Evolutionary conservation across 2,888 invertebrate species (phyloP), one percentile per base, ranked within the genome.

Genomic region (Dusona sp.): DNA sequence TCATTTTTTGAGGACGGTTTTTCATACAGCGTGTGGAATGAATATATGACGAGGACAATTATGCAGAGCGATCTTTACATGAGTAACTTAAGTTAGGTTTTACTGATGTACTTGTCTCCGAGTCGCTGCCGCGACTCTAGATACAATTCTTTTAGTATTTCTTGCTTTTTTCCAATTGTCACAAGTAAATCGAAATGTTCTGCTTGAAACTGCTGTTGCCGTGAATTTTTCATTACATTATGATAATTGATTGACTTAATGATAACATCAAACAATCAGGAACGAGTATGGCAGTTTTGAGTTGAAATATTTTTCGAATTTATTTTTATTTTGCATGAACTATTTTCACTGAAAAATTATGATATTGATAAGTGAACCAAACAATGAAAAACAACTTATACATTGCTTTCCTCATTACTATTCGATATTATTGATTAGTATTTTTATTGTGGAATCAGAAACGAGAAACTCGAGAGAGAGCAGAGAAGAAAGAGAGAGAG

Each of bases 401-500:
- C 25, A 25, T 13, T 25, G 0, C 25, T 61, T 16, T 16, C 1
- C 16, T 61, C 57, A 29, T 61, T 25, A 29, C 16, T 8, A 13
- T 25, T 61, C 57, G 57, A 29, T 25, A 13, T 25, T 25, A 29
- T 9, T 25, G 57, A 61, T 61, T 4, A 61, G 25, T 29, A 13
- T 29, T 61, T 61, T 61, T 29, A 16, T 61, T 16, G 36, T 38
- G 11, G 1, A n/a, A 36, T 36, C 65, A 38, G 38, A n/a, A 65
- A 22, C 7, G 36, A 29, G 61, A 38, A 57, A 13, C 22, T 19
- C n/a, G 29, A 4, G 68, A 45, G 70, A 48, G 22, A 6, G 19
- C 29, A 67, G 36, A 16, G 42, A 73, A 48, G 67, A 74, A 73
- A 51, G 11, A 57, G 57, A 57, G 13, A 11, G 13, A 61, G 57